Conservation (phyloP, 2,113 vertebrate genomes). For the Ochotona princeps region DNA sequence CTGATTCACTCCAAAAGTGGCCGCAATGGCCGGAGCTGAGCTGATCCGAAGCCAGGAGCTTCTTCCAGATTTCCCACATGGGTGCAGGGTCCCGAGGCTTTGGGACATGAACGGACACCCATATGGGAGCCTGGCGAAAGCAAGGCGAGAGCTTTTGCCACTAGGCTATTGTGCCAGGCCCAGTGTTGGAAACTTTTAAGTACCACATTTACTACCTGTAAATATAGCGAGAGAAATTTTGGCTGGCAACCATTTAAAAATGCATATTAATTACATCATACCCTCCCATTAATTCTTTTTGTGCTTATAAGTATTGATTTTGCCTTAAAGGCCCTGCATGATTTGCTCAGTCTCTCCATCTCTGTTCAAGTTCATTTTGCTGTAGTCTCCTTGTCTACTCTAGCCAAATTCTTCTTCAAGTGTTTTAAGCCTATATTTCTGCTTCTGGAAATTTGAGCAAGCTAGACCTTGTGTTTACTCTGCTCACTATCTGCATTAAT, state of each 20-base stretch:
- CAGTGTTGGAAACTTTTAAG: background rate
- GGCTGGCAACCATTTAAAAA: constrained; percentile 27
- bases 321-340: background rate
- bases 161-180: too few species aligned
- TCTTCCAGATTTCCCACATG: too few species aligned
- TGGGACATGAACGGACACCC: too few species aligned
- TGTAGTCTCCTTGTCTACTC: background rate
- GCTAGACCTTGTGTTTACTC: background rate
- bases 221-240: constrained; percentile 30
- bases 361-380: background rate
- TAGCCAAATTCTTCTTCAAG: background rate
- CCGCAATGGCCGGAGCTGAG: too few species aligned
- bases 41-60: too few species aligned
- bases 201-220: background rate
- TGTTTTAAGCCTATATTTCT: background rate
- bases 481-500: background rate
- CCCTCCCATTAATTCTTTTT: background rate
- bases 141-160: too few species aligned
- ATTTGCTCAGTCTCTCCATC: background rate
- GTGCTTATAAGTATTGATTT: background rate
- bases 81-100: too few species aligned
- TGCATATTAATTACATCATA: constrained; percentile 21
- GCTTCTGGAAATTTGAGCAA: constrained; percentile 23
- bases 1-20: too few species aligned
- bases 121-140: too few species aligned